A percentile compares a stretch with the other conserved stretches of the same genome.
phyloP scores from a whole-genome alignment of 2,113 vertebrate genomes.

The Cryptotis parvus region DNA sequence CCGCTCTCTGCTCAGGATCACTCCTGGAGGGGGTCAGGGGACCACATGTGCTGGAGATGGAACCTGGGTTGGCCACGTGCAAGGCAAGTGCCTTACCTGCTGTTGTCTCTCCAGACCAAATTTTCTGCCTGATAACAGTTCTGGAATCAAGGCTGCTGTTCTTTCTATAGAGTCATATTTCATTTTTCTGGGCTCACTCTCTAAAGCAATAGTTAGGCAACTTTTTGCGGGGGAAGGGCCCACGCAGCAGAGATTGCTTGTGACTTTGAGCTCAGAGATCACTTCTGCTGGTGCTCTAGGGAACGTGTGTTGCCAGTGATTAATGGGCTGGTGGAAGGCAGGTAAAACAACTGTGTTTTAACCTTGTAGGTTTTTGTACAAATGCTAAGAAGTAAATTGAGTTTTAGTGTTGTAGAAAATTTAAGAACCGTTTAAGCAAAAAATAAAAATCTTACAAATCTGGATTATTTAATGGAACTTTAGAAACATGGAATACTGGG shows the following conservation, averaged over 20 bases:
- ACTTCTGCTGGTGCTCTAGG: too few relatives aligned
- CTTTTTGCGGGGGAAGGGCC: not conserved
- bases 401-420: not conserved
- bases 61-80: too few relatives aligned
- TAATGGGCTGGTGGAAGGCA: too few relatives aligned
- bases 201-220: not conserved
- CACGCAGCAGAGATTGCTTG: too few relatives aligned
- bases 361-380: not conserved
- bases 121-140: not conserved
- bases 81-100: too few relatives aligned
- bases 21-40: too few relatives aligned
- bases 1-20: too few relatives aligned
- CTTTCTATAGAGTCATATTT: slow-evolving; percentile 27
- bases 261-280: too few relatives aligned
- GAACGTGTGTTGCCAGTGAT: too few relatives aligned
- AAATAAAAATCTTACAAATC: not conserved
- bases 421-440: not conserved
- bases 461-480: not conserved
- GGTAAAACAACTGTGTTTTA: not conserved
- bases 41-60: too few relatives aligned
- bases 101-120: not conserved
- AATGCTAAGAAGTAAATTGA: not conserved
- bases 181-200: not conserved
- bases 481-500: not conserved
- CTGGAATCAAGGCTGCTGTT: slow-evolving; percentile 10